A percentile compares a stretch with the other conserved stretches of the same genome.
Evolutionary conservation across 1,140 invertebrate genomes (phyloP).

Genomic region (Prorops nasuta): DNA sequence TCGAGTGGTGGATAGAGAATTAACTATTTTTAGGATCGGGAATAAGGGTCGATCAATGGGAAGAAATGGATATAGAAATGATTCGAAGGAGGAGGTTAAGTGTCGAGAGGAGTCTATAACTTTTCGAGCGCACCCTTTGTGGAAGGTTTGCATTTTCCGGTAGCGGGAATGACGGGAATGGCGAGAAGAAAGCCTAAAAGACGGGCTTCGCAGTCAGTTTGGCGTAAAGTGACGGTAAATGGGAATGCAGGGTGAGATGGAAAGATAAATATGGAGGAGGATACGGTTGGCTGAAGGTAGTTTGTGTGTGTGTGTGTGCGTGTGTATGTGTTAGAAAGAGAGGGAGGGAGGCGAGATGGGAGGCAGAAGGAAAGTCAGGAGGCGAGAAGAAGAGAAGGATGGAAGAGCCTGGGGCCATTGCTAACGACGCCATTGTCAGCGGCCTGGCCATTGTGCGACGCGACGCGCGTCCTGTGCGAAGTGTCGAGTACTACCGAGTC

Average conservation of each 20-base stretch:
- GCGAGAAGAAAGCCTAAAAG: constrained; percentile 1
- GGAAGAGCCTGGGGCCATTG: constrained; percentile 42
- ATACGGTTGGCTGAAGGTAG: too few species aligned
- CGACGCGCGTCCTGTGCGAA: constrained; percentile 29
- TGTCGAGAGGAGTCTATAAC: too few species aligned
- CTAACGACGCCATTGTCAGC: constrained; percentile 55
- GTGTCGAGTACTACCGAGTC: not conserved
- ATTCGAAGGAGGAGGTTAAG: too few species aligned
- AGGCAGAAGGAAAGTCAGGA: constrained; percentile 23
- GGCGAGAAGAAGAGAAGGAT: constrained; percentile 9
- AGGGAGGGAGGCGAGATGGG: not conserved
- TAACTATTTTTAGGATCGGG: too few species aligned
- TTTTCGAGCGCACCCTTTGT: too few species aligned
- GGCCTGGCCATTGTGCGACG: constrained; percentile 43
- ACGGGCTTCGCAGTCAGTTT: too few species aligned
- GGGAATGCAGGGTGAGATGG: constrained; percentile 2
- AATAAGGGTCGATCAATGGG: too few species aligned
- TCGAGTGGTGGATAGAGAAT: too few species aligned
- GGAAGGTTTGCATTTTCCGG: constrained; percentile 39
- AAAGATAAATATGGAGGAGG: too few species aligned
- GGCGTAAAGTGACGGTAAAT: constrained; percentile 2
- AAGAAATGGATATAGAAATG: too few species aligned
- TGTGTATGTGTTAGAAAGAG: not conserved
- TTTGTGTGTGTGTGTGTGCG: not conserved
- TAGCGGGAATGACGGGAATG: constrained; percentile 14